A percentile compares a stretch with the other conserved stretches of the same genome.
Conservation (phyloP, 1,140 invertebrate genomes). For the Trichomalopsis sarcophagae region DNA sequence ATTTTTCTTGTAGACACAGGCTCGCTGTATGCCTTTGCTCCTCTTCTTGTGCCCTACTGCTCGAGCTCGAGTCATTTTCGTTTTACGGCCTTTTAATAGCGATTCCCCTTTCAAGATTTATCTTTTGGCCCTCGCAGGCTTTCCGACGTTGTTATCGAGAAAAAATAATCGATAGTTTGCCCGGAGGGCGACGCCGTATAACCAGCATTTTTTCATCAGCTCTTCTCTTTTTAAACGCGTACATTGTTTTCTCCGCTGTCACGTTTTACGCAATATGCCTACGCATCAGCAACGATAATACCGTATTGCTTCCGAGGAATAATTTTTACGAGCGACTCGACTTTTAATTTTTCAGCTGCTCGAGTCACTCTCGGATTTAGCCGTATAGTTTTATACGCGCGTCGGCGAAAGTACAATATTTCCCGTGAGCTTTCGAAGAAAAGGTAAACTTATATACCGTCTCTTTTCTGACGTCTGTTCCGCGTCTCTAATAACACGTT, state of each 20-base stretch:
- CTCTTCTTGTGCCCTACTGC: background rate
- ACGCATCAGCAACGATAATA: too few relatives aligned
- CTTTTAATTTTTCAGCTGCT: background rate
- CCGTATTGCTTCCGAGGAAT: background rate
- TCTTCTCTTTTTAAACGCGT: too few relatives aligned
- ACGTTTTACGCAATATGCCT: too few relatives aligned
- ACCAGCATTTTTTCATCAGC: too few relatives aligned
- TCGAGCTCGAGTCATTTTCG: background rate
- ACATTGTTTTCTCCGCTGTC: too few relatives aligned
- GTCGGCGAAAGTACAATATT: background rate
- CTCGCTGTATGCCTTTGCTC: background rate
- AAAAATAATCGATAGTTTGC: too few relatives aligned
- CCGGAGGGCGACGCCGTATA: too few relatives aligned
- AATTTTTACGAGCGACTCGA: background rate
- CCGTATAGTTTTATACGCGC: too few relatives aligned
- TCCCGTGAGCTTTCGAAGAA: background rate
- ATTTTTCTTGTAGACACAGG: background rate
- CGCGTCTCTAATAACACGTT: background rate
- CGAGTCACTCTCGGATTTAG: too few relatives aligned
- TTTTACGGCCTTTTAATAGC: slow-evolving; percentile 41
- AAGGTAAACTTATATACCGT: background rate
- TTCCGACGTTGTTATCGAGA: slow-evolving; percentile 16
- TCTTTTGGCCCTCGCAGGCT: background rate
- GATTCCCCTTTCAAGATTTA: slow-evolving; percentile 1
- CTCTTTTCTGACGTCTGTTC: background rate